These are phyloP conservation scores for Sebastes trivittatus DNA, from an alignment of 2,797 vertebrate genomes.

Conservation along the genomic window DNA sequence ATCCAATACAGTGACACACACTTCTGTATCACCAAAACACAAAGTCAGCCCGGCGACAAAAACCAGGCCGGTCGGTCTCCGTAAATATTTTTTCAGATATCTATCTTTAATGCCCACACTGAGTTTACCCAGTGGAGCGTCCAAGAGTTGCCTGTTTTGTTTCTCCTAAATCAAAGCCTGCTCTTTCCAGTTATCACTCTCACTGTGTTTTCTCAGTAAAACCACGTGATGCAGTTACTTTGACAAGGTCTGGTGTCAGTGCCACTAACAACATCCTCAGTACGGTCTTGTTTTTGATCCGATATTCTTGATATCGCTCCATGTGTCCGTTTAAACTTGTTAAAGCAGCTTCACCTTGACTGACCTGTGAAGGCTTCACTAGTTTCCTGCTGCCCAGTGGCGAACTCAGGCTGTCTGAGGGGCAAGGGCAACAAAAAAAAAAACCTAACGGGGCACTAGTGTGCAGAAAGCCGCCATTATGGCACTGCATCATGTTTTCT, in stretches of 20 bases:
- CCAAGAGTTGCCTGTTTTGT: neutral
- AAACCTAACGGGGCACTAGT: too few relatives aligned
- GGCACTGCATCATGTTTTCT: too few relatives aligned
- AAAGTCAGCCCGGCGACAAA: neutral
- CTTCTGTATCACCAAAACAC: neutral
- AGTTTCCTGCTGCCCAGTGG: constrained; percentile 8
- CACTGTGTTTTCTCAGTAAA: neutral
- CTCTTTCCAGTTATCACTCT: neutral
- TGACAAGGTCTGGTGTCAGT: neutral
- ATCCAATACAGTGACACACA: neutral
- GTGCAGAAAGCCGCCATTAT: too few relatives aligned
- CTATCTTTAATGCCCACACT: neutral
- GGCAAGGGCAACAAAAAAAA: too few relatives aligned
- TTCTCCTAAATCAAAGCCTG: neutral
- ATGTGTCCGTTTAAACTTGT: neutral
- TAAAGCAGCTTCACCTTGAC: neutral
- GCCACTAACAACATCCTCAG: neutral
- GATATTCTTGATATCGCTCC: neutral
- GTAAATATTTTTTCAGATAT: constrained; percentile 27
- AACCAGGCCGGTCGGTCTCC: neutral
- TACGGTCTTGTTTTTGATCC: neutral
- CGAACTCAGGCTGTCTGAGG: too few relatives aligned
- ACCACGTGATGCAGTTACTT: neutral
- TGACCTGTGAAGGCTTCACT: neutral
- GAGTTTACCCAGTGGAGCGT: neutral